Conservation (phyloP, 2,888 invertebrate genomes). For the Zhuqinia jingwanae region DNA sequence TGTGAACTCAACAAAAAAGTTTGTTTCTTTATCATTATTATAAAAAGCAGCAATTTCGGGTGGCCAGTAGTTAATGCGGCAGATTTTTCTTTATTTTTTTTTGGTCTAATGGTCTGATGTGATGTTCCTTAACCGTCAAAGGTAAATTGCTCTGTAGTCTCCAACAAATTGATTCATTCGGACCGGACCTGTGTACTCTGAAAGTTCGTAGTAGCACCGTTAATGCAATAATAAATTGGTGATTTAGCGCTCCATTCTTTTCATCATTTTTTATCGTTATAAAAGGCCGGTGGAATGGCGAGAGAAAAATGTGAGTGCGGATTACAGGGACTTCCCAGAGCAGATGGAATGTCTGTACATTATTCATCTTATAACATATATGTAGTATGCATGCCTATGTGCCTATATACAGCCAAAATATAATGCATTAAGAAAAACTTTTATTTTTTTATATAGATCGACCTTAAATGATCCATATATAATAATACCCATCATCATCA, state of each 20-base stretch:
- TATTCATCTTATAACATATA: background rate
- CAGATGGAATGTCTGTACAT: too few species aligned
- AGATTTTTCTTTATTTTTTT: too few species aligned
- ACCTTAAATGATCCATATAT: conserved; percentile 63
- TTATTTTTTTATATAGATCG: background rate
- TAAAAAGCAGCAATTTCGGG: too few species aligned
- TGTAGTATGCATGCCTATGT: too few species aligned
- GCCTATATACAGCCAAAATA: too few species aligned
- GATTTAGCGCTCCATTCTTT: conserved; percentile 79
- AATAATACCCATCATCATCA: conserved; percentile 40
- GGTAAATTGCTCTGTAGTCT: conserved; percentile 46
- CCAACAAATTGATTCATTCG: conserved; percentile 48
- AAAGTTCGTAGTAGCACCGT: background rate
- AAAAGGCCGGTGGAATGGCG: background rate
- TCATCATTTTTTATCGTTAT: background rate
- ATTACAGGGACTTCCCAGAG: conserved; percentile 33
- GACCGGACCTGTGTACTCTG: conserved; percentile 1
- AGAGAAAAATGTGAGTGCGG: conserved; percentile 1
- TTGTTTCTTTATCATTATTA: background rate
- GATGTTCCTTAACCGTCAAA: background rate
- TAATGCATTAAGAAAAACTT: conserved; percentile 7
- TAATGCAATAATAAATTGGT: conserved; percentile 79
- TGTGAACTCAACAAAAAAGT: background rate
- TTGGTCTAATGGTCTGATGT: background rate
- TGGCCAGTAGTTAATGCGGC: too few species aligned